phyloP scores from a whole-genome alignment of 2,113 vertebrate species.

The Rhombomys opimus region DNA sequence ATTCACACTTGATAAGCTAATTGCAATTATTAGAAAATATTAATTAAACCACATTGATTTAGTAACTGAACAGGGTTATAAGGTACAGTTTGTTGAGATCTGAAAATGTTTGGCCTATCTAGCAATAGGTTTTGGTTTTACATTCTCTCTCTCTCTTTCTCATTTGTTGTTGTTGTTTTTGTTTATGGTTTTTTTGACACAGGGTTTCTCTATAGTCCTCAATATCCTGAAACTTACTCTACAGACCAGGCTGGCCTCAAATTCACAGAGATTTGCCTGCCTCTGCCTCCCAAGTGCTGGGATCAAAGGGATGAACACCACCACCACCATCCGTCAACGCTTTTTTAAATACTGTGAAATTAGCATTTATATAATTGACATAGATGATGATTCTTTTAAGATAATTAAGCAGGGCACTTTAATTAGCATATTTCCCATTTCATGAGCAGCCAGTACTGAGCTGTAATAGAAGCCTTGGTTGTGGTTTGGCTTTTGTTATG shows the following conservation, averaged over 20 bases:
- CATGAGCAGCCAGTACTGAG: neutral
- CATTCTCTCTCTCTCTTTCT: neutral
- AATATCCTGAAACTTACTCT: neutral
- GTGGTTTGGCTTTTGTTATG: neutral
- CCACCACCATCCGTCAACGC: neutral
- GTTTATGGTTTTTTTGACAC: neutral
- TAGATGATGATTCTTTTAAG: slow-evolving; percentile 53
- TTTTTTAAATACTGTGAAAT: slow-evolving; percentile 49
- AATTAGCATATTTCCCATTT: slow-evolving; percentile 31
- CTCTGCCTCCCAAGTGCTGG: neutral
- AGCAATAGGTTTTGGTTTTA: neutral
- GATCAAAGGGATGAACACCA: neutral
- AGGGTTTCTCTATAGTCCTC: neutral
- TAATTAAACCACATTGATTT: slow-evolving; percentile 39
- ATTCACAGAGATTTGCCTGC: neutral
- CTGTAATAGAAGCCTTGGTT: neutral
- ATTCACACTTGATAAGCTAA: neutral
- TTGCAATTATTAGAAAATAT: slow-evolving; percentile 13
- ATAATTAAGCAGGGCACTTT: slow-evolving; percentile 40
- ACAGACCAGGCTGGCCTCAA: neutral
- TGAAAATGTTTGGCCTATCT: slow-evolving; percentile 52
- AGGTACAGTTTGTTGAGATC: slow-evolving; percentile 12
- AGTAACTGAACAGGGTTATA: slow-evolving; percentile 35
- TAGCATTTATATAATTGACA: slow-evolving; percentile 53
- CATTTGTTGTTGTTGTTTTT: neutral